Evolutionary conservation across 1,140 invertebrate genomes (phyloP).

Genomic region (Drosophila ficusphila): DNA sequence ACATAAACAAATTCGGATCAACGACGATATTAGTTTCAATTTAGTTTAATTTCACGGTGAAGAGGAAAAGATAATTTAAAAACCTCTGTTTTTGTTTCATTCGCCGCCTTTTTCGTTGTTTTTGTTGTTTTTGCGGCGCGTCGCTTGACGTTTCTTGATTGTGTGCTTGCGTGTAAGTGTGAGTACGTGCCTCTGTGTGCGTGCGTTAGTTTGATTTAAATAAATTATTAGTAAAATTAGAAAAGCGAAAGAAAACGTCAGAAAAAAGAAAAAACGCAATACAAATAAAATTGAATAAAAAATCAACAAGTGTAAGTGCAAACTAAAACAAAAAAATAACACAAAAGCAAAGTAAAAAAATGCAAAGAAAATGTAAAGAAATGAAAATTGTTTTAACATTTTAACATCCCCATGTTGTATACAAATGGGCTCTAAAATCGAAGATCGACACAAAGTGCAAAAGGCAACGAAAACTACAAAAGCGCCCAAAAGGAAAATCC

Average conservation of each 20-base stretch:
- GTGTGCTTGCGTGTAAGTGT: constrained; percentile 21
- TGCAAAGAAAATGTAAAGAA: constrained; percentile 23
- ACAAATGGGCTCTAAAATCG: constrained; percentile 54
- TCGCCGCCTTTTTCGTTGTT: constrained; percentile 19
- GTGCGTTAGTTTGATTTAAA: constrained; percentile 41
- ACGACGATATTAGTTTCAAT: not conserved
- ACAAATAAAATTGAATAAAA: constrained; percentile 2
- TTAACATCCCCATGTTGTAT: constrained; percentile 33
- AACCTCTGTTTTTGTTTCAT: constrained; percentile 22
- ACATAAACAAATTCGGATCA: not conserved
- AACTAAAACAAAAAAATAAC: constrained; percentile 5
- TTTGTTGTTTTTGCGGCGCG: constrained; percentile 34
- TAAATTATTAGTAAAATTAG: constrained; percentile 63
- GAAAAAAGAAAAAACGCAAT: constrained; percentile 30
- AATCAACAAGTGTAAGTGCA: constrained; percentile 56
- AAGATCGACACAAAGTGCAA: constrained; percentile 74
- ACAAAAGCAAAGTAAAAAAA: constrained; percentile 25
- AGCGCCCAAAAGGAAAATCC: constrained; percentile 79
- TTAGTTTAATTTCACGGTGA: constrained; percentile 10
- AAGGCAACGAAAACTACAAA: constrained; percentile 58
- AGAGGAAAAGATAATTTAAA: not conserved
- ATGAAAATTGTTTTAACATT: constrained; percentile 16
- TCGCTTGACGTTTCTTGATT: constrained; percentile 1
- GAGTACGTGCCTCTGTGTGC: constrained; percentile 14
- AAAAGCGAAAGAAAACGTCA: constrained; percentile 35